phyloP scores from a whole-genome alignment of 2,888 invertebrate species.

The Bellardia bayeri region DNA sequence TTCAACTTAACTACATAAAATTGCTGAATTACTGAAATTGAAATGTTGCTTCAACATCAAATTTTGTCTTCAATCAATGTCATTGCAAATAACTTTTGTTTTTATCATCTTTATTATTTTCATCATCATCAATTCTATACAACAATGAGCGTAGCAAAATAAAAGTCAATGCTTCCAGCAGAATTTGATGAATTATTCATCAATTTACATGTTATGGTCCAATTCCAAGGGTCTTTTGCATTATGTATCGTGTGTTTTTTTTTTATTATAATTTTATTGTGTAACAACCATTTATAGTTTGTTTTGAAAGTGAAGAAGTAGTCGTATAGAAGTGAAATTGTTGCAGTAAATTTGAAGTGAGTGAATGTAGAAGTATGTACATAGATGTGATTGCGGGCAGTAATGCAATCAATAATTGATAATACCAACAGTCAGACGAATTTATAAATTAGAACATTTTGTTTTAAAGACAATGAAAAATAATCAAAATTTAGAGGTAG shows the following conservation, averaged over 20 bases:
- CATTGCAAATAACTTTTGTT: slow-evolving; percentile 60
- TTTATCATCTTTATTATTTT: slow-evolving; percentile 25
- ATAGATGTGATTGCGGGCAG: slow-evolving; percentile 12
- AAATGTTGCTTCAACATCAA: slow-evolving; percentile 43
- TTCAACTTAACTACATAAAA: background rate
- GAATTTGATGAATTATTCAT: slow-evolving; percentile 72
- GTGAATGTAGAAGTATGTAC: background rate
- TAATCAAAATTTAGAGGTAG: background rate
- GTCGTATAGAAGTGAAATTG: slow-evolving; percentile 1
- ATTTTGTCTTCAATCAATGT: slow-evolving; percentile 66
- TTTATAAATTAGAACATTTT: background rate
- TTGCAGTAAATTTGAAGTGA: background rate
- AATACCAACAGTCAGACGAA: background rate
- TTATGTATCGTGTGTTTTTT: background rate
- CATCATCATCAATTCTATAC: slow-evolving; percentile 15
- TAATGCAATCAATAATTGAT: slow-evolving; percentile 35
- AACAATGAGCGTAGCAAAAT: slow-evolving; percentile 22
- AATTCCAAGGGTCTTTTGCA: slow-evolving; percentile 28
- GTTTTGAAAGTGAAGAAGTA: background rate
- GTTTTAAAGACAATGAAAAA: background rate
- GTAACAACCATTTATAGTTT: background rate
- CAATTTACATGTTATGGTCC: slow-evolving; percentile 61
- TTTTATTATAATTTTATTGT: background rate
- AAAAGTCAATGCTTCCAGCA: slow-evolving; percentile 43
- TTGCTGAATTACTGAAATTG: slow-evolving; percentile 13